Evolutionary conservation across 2,113 vertebrate genomes (phyloP).

Genomic region (Notechis scutatus): DNA sequence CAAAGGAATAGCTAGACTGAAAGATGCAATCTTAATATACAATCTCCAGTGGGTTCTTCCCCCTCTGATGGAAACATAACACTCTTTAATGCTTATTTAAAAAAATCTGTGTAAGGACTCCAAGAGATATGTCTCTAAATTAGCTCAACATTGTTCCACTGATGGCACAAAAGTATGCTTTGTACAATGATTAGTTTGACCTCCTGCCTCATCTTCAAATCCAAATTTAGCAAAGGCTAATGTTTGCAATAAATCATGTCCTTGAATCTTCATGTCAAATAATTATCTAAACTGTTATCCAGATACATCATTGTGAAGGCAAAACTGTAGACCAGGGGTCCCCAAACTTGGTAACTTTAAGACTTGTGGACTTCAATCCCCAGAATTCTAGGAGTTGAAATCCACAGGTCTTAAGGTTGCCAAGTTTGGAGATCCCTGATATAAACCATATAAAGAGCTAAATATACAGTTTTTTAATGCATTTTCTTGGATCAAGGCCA

Average conservation of each 20-base stretch:
- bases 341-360: too few species aligned
- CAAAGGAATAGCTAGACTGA: slow-evolving; percentile 22
- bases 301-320: not conserved
- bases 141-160: not conserved
- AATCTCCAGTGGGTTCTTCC: not conserved
- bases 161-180: not conserved
- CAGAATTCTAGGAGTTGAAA: too few species aligned
- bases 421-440: too few species aligned
- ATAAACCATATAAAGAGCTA: too few species aligned
- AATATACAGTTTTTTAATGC: not conserved
- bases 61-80: not conserved
- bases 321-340: not conserved
- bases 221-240: not conserved
- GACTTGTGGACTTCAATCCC: too few species aligned
- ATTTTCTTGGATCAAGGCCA: not conserved
- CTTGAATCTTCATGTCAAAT: not conserved
- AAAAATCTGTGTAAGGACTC: not conserved
- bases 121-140: not conserved
- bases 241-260: not conserved
- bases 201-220: not conserved
- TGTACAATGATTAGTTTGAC: not conserved
- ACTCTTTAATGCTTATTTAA: not conserved
- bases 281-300: not conserved
- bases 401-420: too few species aligned
- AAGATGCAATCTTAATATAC: slow-evolving; percentile 2